These are phyloP conservation scores for Urocolius indicus DNA, from an alignment of 2,113 vertebrate genomes.

Conservation along the genomic window DNA sequence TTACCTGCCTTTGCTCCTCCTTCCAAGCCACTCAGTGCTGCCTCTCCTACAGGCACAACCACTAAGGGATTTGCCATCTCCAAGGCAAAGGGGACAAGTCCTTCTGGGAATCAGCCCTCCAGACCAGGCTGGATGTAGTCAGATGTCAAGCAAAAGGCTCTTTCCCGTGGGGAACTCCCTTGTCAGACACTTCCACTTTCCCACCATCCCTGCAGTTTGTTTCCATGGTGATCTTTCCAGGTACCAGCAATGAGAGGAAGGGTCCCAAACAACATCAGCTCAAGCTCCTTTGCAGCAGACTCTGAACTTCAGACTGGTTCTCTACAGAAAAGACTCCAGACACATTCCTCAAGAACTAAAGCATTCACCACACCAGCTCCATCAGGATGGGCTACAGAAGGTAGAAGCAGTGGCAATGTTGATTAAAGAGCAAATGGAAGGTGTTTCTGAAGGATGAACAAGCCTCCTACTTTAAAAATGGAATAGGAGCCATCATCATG, in stretches of 20 bases:
- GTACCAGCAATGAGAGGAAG: fast-evolving
- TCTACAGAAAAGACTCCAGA: background rate
- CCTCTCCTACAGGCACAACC: background rate
- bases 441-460: background rate
- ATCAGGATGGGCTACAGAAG: background rate
- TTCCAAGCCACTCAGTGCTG: fast-evolving
- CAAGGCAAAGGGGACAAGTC: too few species aligned
- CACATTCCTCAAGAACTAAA: background rate
- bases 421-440: background rate
- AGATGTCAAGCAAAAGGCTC: fast-evolving
- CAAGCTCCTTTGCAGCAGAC: fast-evolving
- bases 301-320: background rate
- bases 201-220: fast-evolving
- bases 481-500: too few species aligned
- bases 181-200: fast-evolving
- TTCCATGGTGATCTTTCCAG: background rate
- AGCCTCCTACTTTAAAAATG: background rate
- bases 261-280: background rate
- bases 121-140: background rate
- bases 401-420: background rate
- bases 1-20: background rate
- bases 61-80: background rate
- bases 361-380: background rate
- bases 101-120: too few species aligned
- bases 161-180: fast-evolving